These are phyloP conservation scores for Cydia splendana DNA, from an alignment of 1,140 invertebrate species.

Conservation along the genomic window DNA sequence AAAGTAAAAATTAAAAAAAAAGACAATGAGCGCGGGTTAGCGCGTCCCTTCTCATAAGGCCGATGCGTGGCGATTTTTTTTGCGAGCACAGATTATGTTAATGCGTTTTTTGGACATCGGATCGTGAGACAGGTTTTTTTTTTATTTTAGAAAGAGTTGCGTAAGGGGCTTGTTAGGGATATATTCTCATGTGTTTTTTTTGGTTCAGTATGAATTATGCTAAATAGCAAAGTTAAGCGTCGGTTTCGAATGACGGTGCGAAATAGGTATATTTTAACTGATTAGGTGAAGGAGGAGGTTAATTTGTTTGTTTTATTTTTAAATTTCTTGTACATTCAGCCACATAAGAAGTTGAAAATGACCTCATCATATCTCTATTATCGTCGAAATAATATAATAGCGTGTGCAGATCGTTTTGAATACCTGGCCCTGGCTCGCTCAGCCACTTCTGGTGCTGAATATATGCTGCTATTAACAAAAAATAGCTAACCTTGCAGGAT, in stretches of 20 bases:
- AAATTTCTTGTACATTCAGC: no score
- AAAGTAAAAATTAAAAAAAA: slow-evolving; percentile 48
- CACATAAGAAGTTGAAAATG: no score
- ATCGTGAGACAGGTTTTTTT: slow-evolving; percentile 51
- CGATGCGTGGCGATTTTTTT: slow-evolving; percentile 68
- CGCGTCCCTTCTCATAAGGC: slow-evolving; percentile 27
- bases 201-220: slow-evolving; percentile 14
- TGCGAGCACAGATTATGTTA: slow-evolving; percentile 65
- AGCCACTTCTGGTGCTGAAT: no score
- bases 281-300: neutral
- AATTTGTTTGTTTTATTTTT: no score
- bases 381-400: no score
- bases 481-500: no score
- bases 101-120: slow-evolving; percentile 73
- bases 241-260: neutral
- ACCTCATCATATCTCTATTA: no score
- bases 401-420: no score
- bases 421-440: no score
- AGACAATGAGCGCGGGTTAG: slow-evolving; percentile 45
- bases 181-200: slow-evolving; percentile 34
- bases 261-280: neutral
- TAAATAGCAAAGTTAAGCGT: neutral
- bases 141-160: slow-evolving; percentile 39
- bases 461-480: no score
- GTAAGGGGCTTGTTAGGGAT: slow-evolving; percentile 36